Evolutionary conservation across 2,113 vertebrate genomes (phyloP), one percentile per base, ranked within the genome.

Genomic region (Lepus americanus): DNA sequence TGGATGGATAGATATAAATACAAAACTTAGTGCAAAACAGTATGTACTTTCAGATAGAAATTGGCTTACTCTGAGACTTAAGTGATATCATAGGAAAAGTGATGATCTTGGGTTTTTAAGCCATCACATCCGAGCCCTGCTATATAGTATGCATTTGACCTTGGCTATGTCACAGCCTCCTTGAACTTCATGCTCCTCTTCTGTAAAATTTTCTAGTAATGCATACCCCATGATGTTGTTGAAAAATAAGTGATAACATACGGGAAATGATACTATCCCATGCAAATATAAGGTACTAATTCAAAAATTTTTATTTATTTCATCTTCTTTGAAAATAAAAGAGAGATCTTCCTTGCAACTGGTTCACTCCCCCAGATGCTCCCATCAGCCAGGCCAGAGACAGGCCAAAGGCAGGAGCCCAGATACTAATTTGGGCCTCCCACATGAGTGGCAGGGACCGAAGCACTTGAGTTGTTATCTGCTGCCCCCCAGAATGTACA

Each of bases 181-280:
- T 94, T 80, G 20, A 64, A 39, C 25, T 89, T 88, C 84, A 77
- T 89, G 36, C 53, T 92, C 44, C 22, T 55, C 44, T 51, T 72
- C 61, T 76, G 49, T 91, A 76, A 95, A 79, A 74, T 84, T 10
- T 96, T 74, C 44, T 74, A 83, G 70, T 84, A 87, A 39, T 6
- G 0, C 36, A 67, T 7, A 49, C 29, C 9, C 55, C 80, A 59
- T 4, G 78, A 66, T 81, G 39, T 61, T 87, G 12, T 78, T 94
- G 33, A 94, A 78, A 53, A 76, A 83, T 39, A 88, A 23, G 20
- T 29, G 13, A 69, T 51, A 86, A 86, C 49, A 63, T 72, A 25
- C 49, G 22, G 39, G 6, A 61, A 89, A 82, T 23, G 39, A 39
- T 2, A 91, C 31, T 86, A 9, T 4, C 87, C 51, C 82, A 12